phyloP scores from a whole-genome alignment of 2,797 vertebrate genomes.

The Pogoniulus pusillus region DNA sequence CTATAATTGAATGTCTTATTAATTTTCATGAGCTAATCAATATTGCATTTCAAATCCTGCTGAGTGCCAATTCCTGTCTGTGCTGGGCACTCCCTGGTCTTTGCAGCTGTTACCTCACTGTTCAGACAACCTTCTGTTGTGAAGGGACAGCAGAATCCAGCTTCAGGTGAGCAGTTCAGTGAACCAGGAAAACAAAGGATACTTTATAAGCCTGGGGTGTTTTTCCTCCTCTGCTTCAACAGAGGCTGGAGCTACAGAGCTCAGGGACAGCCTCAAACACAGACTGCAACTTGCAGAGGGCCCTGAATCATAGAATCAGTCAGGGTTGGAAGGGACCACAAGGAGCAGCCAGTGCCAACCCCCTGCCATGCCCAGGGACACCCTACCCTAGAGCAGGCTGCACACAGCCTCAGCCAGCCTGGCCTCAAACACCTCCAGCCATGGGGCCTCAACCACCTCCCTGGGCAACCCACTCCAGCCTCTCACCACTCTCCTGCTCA shows the following conservation, averaged over 20 bases:
- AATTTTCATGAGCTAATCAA: slow-evolving; percentile 66
- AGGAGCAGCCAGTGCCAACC: too few species aligned
- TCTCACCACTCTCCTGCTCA: too few species aligned
- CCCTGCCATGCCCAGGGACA: too few species aligned
- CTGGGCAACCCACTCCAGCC: too few species aligned
- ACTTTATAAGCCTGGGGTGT: not conserved
- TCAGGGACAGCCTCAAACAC: not conserved
- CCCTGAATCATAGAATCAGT: too few species aligned
- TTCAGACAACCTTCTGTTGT: not conserved
- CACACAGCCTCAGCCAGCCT: too few species aligned
- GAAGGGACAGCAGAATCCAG: not conserved
- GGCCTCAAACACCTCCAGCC: too few species aligned
- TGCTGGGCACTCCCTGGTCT: not conserved
- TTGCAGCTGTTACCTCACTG: not conserved
- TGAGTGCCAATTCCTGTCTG: not conserved
- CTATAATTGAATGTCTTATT: slow-evolving; percentile 42
- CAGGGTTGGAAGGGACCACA: too few species aligned
- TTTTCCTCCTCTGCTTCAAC: too few species aligned
- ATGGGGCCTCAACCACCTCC: too few species aligned
- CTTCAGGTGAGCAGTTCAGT: not conserved
- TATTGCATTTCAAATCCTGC: slow-evolving; percentile 33
- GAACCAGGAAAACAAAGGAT: not conserved
- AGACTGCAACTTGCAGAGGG: not conserved
- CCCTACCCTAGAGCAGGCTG: too few species aligned
- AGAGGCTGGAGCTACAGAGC: not conserved